Evolutionary conservation across 2,888 invertebrate genomes (phyloP), one percentile per base, ranked within the genome.

Genomic region (Sepiola atlantica): DNA sequence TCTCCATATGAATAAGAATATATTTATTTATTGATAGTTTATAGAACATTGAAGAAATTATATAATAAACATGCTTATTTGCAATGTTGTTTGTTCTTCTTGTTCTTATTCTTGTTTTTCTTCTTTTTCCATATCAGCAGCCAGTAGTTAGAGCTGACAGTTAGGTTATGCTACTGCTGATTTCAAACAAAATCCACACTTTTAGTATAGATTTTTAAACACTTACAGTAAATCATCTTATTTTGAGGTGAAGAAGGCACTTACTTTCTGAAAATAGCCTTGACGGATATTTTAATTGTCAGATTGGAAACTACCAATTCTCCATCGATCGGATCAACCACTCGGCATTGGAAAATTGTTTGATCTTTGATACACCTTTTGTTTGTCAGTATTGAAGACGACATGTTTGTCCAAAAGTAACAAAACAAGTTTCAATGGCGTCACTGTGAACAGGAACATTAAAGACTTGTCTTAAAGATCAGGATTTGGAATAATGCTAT

Each of bases 261-360:
- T 96, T 95, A 97, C 97, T 97, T 97, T 96, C 97, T 97, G 95
- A 97, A 97, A 91, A 97, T 97, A 55, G 97, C 96, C 95, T 96
- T 96, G 55, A 97, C 97, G 24, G 97, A 97, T 18, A 97, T 96
- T 95, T 97, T 97, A 95, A 97, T 97, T n/a, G 97, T 97, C 90
- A 97, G 97, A 94, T 96, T 97, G 93, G 97, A 97, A 91, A 97
- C 97, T 35, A 96, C 96, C 45, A 96, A 96, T 28, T 97, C 97
- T 0, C 96, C 96, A 14, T 97, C 95, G 94, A 95, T 96, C 28
- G 97, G 97, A 94, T 97, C 97, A 57, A 97, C 97, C 54, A 97
- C 97, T 94, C 97, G 96, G 94, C 97, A 97, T 92, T 96, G 96
- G 35, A 97, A 96, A 32, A 97, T 96, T 1, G 97, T 96, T 95